A percentile compares a stretch with the other conserved stretches of the same genome.
phyloP scores from a whole-genome alignment of 2,797 vertebrate genomes.

The Pseudotriccus pelzelni region DNA sequence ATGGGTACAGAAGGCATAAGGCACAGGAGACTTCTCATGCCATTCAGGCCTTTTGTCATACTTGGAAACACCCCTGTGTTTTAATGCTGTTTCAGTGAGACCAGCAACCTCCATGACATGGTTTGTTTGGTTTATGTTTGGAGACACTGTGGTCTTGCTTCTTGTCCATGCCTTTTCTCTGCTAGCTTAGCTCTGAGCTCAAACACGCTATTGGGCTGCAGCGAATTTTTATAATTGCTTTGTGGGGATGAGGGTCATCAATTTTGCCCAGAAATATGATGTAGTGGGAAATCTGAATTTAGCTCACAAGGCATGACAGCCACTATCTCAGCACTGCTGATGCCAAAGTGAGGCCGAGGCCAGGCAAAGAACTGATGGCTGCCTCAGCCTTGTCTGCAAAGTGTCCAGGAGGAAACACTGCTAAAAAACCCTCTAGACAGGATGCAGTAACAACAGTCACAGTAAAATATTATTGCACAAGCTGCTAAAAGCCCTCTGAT shows the following conservation, averaged over 20 bases:
- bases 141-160: not conserved
- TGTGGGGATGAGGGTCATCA: not conserved
- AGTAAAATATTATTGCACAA: slow-evolving; percentile 34
- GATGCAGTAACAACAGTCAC: not conserved
- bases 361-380: not conserved
- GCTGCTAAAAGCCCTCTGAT: not conserved
- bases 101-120: not conserved
- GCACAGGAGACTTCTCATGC: not conserved
- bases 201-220: not conserved
- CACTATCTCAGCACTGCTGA: not conserved
- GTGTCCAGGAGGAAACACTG: not conserved
- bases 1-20: not conserved
- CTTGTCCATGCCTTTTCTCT: not conserved
- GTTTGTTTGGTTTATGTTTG: not conserved
- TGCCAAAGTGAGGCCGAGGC: not conserved
- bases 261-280: not conserved
- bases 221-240: not conserved
- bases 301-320: not conserved
- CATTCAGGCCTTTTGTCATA: not conserved
- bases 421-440: not conserved
- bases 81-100: not conserved
- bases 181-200: not conserved
- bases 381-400: not conserved
- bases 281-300: not conserved
- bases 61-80: not conserved